A percentile compares a stretch with the other conserved stretches of the same genome.
Conservation (phyloP, 2,888 invertebrate genomes). For the Sinhomidia bicolor region DNA sequence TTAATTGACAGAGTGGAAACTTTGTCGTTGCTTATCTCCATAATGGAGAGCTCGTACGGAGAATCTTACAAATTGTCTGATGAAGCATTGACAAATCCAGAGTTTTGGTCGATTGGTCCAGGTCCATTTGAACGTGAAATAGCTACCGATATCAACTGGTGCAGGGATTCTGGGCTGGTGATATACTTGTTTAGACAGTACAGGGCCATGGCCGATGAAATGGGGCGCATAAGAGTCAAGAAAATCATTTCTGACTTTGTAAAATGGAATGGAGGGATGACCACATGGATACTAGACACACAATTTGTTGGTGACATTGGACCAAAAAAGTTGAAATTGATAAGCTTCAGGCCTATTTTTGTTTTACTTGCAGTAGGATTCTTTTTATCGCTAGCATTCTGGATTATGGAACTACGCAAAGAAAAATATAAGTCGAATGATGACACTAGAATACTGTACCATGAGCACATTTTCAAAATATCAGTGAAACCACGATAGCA, state of each 20-base stretch:
- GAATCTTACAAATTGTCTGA: slow-evolving; percentile 36
- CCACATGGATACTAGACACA: neutral
- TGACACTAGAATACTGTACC: neutral
- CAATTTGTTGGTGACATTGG: neutral
- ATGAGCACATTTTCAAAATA: neutral
- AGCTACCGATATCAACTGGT: slow-evolving; percentile 38
- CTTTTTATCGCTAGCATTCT: neutral
- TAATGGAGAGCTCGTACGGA: neutral
- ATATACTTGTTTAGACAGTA: slow-evolving; percentile 7
- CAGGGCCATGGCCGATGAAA: slow-evolving; percentile 18
- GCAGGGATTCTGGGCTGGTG: slow-evolving; percentile 36
- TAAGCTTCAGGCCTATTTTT: slow-evolving; percentile 25
- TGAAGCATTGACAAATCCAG: slow-evolving; percentile 33
- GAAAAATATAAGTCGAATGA: neutral
- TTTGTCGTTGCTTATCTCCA: slow-evolving; percentile 11
- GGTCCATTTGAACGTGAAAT: slow-evolving; percentile 40
- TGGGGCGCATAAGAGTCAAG: neutral
- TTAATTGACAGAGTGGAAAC: slow-evolving; percentile 27
- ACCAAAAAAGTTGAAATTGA: slow-evolving; percentile 9
- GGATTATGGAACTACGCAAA: neutral
- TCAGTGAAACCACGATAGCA: neutral
- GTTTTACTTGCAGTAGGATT: neutral
- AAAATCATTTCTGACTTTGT: neutral
- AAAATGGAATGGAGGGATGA: neutral
- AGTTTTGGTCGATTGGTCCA: slow-evolving; percentile 43